A percentile compares a stretch with the other conserved stretches of the same genome.
Evolutionary conservation across 2,113 vertebrate species (phyloP).

Genomic region (Zingel zingel): DNA sequence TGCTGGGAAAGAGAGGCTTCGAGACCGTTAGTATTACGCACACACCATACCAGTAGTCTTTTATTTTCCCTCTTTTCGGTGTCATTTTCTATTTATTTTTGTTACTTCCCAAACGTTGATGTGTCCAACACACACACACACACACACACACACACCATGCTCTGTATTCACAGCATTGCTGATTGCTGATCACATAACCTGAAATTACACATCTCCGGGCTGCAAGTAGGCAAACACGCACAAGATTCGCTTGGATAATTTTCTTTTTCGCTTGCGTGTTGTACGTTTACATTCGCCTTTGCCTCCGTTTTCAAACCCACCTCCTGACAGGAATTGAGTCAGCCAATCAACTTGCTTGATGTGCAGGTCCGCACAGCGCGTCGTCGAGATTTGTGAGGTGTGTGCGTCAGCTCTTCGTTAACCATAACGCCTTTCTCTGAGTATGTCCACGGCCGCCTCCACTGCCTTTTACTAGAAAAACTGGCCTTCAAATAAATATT

Average conservation of each 20-base stretch:
- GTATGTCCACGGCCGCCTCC: not conserved
- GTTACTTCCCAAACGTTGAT: no score
- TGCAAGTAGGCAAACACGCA: not conserved
- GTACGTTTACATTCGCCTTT: no score
- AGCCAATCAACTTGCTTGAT: not conserved
- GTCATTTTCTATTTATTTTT: no score
- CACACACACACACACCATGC: not conserved
- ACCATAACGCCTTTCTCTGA: not conserved
- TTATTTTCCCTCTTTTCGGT: no score
- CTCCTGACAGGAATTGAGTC: no score
- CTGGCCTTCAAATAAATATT: no score
- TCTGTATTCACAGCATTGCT: not conserved
- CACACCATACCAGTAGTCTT: not conserved
- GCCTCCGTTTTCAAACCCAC: no score
- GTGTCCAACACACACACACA: not conserved
- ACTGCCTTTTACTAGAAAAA: not conserved
- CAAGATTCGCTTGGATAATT: not conserved
- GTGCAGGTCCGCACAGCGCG: not conserved
- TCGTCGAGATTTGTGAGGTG: not conserved
- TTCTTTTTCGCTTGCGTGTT: not conserved
- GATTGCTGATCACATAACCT: not conserved
- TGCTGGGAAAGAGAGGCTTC: constrained; percentile 91
- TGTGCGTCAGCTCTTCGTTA: not conserved
- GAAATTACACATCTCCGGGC: not conserved
- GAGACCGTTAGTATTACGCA: constrained; percentile 84